phyloP scores from a whole-genome alignment of 2,888 invertebrate genomes.

The Agrotis exclamationis region DNA sequence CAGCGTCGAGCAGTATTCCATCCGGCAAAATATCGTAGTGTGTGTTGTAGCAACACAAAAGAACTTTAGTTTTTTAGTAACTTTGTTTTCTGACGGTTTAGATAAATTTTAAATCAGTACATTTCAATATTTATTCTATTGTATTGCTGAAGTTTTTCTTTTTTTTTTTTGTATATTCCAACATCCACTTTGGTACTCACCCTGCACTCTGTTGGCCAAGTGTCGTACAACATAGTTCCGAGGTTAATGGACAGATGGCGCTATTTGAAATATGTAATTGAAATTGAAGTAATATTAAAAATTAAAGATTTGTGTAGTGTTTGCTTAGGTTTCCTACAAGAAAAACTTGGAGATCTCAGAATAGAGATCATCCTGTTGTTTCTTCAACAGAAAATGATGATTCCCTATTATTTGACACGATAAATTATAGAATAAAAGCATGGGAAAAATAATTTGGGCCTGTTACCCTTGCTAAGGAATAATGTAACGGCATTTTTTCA shows the following conservation, averaged over 20 bases:
- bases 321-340: not conserved
- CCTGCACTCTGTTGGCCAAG: conserved; percentile 65
- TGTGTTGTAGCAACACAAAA: conserved; percentile 48
- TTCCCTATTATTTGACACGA: too few species aligned
- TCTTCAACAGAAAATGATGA: not conserved
- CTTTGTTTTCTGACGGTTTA: not conserved
- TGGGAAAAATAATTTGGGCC: conserved; percentile 12
- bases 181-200: conserved; percentile 38
- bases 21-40: conserved; percentile 69
- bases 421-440: not conserved
- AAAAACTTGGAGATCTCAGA: conserved; percentile 1
- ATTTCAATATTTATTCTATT: not conserved
- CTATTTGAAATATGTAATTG: conserved; percentile 71
- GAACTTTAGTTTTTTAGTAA: conserved; percentile 17
- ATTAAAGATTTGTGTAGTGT: not conserved
- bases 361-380: not conserved
- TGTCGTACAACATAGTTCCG: conserved; percentile 80
- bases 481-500: conserved; percentile 76
- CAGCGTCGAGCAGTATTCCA: conserved; percentile 79
- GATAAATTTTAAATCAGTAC: not conserved
- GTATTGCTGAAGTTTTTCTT: not conserved
- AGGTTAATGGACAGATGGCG: conserved; percentile 84
- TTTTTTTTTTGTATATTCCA: not conserved
- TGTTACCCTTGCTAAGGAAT: conserved; percentile 3
- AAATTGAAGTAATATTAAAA: conserved; percentile 20